Evolutionary conservation across 2,113 vertebrate genomes (phyloP).

Genomic region (Dromas ardeola): DNA sequence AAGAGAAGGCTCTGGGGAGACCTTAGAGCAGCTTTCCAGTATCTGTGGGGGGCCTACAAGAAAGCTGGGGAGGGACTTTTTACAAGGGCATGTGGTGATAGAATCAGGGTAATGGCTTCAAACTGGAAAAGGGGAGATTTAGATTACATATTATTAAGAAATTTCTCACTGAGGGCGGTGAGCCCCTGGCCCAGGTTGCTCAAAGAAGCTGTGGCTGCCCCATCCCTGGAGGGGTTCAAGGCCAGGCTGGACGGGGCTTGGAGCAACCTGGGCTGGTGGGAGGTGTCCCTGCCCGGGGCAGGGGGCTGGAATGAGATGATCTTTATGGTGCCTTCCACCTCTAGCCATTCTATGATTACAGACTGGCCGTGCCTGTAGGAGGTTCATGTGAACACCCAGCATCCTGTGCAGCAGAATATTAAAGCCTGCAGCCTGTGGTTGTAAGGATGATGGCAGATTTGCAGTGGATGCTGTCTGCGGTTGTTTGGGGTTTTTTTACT

Average conservation of each 20-base stretch:
- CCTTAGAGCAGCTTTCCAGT: background rate
- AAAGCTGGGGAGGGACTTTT: background rate
- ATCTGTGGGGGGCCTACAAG: background rate
- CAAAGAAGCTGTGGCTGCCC: background rate
- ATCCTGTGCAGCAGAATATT: no score
- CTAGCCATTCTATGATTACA: background rate
- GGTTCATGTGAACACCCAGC: accelerated
- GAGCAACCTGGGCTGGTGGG: background rate
- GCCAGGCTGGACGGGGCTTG: background rate
- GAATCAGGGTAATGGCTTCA: background rate
- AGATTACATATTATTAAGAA: background rate
- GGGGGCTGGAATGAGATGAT: background rate
- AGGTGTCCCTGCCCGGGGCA: background rate
- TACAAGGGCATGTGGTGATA: background rate
- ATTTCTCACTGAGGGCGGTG: background rate
- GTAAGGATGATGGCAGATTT: accelerated
- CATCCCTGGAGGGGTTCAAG: background rate
- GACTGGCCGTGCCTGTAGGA: accelerated
- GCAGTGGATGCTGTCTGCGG: accelerated
- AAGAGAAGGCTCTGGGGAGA: background rate
- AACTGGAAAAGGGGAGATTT: background rate
- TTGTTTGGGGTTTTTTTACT: no score
- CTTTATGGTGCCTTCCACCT: background rate
- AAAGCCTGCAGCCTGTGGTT: background rate
- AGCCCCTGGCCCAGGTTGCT: background rate